Evolutionary conservation across 1,140 invertebrate species (phyloP), one percentile per base, ranked within the genome.

Genomic region (Capitella teleta): DNA sequence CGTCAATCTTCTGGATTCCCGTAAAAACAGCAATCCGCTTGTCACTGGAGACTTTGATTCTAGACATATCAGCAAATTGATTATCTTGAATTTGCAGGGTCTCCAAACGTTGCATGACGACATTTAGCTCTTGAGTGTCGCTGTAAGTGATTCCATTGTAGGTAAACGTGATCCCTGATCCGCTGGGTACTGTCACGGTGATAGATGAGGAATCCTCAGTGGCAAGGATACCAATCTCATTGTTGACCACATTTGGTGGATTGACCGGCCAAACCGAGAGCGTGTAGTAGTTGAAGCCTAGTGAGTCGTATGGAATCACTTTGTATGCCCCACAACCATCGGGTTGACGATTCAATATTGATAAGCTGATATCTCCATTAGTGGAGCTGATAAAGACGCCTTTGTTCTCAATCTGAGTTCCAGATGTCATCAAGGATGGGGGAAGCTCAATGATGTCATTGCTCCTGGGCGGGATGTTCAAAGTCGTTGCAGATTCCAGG

Each of bases 351-450:
- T 40, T 40, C n/a, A 40, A 18, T 10, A 18, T 24, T 10, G 21
- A 40, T 24, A 40, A 18, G 38, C 19, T 24, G 14, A 40, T 40
- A n/a, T 40, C n/a, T n/a, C n/a, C 38, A 10, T 40, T 24, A 40
- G 38, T 40, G 6, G 38, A 40, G 21, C 14, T 4, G 2, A 40
- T 10, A 10, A 21, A 12, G 38, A 40, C n/a, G 38, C 38, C 38
- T 40, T 40, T 40, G 19, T 40, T 40, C 25, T 40, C 38, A 2
- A 40, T n/a, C n/a, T n/a, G n/a, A n/a, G n/a, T n/a, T n/a, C n/a
- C n/a, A n/a, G n/a, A n/a, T n/a, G n/a, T n/a, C n/a, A n/a, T n/a
- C n/a, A n/a, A n/a, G n/a, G n/a, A n/a, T n/a, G n/a, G n/a, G n/a
- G n/a, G n/a, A n/a, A n/a, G n/a, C n/a, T n/a, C n/a, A n/a, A n/a